Percentiles rank a stretch among this genome's conserved stretches.
Evolutionary conservation across 2,113 vertebrate genomes (phyloP).

Genomic region (Crotalus tigris): DNA sequence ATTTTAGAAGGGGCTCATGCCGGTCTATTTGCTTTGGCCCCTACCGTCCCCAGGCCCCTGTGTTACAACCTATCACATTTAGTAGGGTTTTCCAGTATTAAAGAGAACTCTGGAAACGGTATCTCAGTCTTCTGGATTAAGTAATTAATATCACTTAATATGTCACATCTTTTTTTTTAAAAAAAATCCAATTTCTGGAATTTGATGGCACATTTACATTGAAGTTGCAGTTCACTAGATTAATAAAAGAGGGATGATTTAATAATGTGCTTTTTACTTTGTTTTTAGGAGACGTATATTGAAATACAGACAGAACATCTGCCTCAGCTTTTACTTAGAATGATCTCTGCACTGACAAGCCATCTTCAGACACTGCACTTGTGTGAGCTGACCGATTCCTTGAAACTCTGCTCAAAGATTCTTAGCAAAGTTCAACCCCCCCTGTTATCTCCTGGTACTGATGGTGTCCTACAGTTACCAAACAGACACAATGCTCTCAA

Average conservation of each 20-base stretch:
- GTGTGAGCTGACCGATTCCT: conserved; percentile 89
- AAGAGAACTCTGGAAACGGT: neutral
- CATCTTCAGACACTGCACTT: conserved; percentile 86
- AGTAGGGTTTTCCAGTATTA: neutral
- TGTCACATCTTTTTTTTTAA: neutral
- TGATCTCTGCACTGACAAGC: conserved; percentile 90
- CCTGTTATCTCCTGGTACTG: conserved; percentile 78
- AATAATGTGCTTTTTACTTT: conserved; percentile 31
- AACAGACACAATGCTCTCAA: conserved; percentile 67
- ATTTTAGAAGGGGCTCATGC: neutral
- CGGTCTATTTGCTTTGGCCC: too few relatives aligned
- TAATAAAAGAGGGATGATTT: neutral
- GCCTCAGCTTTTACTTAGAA: conserved; percentile 91
- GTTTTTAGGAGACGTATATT: conserved; percentile 91
- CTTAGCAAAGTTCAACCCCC: conserved; percentile 98
- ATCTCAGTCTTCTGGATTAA: neutral
- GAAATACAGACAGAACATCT: conserved; percentile 99
- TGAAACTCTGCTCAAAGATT: conserved; percentile 96
- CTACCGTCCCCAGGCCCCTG: neutral
- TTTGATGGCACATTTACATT: neutral
- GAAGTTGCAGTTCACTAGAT: neutral
- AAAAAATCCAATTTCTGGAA: neutral
- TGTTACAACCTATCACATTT: neutral
- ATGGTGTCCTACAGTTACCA: conserved; percentile 70
- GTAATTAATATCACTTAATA: neutral